These are phyloP conservation scores for Eupeodes latifasciatus DNA, from an alignment of 2,888 invertebrate species.

Conservation along the genomic window DNA sequence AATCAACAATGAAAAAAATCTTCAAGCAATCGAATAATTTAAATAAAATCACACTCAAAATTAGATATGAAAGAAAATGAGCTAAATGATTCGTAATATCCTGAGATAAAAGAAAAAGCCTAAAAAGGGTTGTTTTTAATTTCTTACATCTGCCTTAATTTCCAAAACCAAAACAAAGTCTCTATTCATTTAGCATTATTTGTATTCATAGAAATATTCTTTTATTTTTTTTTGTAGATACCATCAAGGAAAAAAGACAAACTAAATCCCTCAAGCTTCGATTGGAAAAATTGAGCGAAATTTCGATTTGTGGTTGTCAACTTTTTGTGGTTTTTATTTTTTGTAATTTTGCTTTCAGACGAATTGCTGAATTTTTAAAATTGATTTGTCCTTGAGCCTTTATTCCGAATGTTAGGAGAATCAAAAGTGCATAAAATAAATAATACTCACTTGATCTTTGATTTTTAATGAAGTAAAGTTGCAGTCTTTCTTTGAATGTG, in stretches of 20 bases:
- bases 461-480: slow-evolving; percentile 99
- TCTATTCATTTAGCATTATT: background rate
- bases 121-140: background rate
- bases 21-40: slow-evolving; percentile 35
- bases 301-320: background rate
- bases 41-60: slow-evolving; percentile 44
- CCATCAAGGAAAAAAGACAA: background rate
- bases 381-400: background rate
- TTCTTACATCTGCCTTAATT: background rate
- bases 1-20: slow-evolving; percentile 31
- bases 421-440: background rate
- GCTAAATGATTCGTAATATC: background rate
- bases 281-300: background rate
- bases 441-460: slow-evolving; percentile 98
- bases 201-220: background rate
- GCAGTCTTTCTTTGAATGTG: slow-evolving; percentile 98
- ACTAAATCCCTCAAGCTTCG: background rate
- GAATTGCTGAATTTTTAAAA: no score
- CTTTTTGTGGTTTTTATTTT: background rate
- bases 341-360: background rate
- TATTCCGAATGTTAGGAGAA: background rate
- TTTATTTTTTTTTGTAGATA: background rate
- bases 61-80: background rate
- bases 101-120: background rate
- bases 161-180: background rate